Percentiles rank a stretch among this genome's conserved stretches.
These are phyloP conservation scores for Leptobrachium ailaonicum DNA, from an alignment of 2,113 vertebrate genomes.

Conservation along the genomic window DNA sequence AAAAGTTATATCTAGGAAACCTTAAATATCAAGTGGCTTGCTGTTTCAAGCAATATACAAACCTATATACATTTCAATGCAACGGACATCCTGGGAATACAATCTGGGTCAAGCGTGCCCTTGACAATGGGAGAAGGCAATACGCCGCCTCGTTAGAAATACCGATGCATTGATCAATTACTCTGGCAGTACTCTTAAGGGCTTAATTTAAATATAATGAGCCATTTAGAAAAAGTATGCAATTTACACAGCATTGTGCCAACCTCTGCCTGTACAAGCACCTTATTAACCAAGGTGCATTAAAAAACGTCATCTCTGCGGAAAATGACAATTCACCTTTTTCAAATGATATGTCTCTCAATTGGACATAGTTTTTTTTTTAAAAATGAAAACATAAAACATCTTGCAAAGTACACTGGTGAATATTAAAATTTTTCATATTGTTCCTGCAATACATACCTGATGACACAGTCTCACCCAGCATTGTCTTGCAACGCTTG, in stretches of 20 bases:
- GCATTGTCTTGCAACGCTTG: constrained; percentile 77
- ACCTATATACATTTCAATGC: too few species aligned
- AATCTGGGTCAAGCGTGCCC: constrained; percentile 40
- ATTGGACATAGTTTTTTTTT: too few species aligned
- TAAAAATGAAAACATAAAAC: not conserved
- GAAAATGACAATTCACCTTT: too few species aligned
- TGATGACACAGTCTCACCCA: constrained; percentile 83
- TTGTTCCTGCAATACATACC: constrained; percentile 68
- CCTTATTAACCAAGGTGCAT: too few species aligned
- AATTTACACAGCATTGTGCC: constrained; percentile 6
- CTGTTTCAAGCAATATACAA: too few species aligned
- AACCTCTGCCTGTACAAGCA: too few species aligned
- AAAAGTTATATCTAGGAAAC: too few species aligned
- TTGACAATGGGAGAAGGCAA: constrained; percentile 22
- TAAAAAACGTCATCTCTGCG: too few species aligned
- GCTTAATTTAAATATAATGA: constrained; percentile 37
- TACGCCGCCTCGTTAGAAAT: not conserved
- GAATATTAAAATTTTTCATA: constrained; percentile 21
- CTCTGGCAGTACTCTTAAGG: not conserved
- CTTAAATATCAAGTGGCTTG: too few species aligned
- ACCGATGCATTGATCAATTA: constrained; percentile 16
- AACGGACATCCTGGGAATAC: not conserved
- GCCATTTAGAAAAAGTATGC: constrained; percentile 27
- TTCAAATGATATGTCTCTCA: too few species aligned
- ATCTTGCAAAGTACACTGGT: not conserved